Base-by-base conservation (phyloP, 2,113 vertebrate genomes). In the Chaetodon auriga region DNA sequence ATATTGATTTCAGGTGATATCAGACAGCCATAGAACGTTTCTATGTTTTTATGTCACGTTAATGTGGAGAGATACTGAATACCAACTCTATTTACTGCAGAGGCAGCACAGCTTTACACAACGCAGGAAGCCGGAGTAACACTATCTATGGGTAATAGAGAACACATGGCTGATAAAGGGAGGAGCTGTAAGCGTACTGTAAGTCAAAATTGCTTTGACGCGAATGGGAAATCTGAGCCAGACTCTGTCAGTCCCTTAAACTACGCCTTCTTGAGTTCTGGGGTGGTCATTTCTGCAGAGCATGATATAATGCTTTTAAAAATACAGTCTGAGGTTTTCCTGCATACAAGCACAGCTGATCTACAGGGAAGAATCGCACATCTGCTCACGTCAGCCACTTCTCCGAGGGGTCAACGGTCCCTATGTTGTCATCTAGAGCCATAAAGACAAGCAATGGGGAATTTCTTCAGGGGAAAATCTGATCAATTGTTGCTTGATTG, bases 191-290 rank as follows among this genome's bases (percentile, higher is more conserved):
- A 55, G 62, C 48, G 3, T 49, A n/a, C 78, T 57, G 11, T 7
- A 73, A 57, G 61, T 78, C 36, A 66, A 66, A 64, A 25, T 4
- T 55, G 38, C 43, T 38, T 64, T 36, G 64, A 64, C 30, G 9
- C 51, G 21, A 80, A 74, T 6, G 5, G 3, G 49, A 75, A 69
- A 80, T 64, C n/a, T 64, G 14, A 58, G 53, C 30, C 21, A 51
- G 25, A 25, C 54, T 80, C 16, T 60, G 54, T 60, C 69, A 48
- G 46, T 64, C 68, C 46, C 35, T 72, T 19, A 7, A 49, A 45
- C 54, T 60, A 14, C 21, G 55, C 30, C 36, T 54, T 66, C 41
- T 19, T 72, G 38, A 72, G 46, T 25, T 1, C 11, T 1, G 23
- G 36, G 10, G 35, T 25, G 36, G 12, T 62, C 19, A 10, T 38